phyloP scores from a whole-genome alignment of 2,888 invertebrate genomes.

The Athalia cordata region DNA sequence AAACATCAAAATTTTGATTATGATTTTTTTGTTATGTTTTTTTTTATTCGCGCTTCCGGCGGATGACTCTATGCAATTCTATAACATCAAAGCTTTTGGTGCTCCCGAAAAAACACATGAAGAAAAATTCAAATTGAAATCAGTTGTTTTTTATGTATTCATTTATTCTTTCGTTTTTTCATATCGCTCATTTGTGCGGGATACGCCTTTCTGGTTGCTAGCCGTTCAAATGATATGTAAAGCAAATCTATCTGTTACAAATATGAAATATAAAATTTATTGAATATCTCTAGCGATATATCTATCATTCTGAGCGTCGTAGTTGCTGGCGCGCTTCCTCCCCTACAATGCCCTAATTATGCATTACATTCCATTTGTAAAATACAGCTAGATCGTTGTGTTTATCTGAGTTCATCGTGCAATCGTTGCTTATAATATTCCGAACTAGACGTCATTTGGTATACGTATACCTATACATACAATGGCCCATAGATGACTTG shows the following conservation, averaged over 20 bases:
- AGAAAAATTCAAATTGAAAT: no score
- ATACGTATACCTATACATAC: conserved; percentile 15
- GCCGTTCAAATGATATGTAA: no score
- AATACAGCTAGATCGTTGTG: conserved; percentile 61
- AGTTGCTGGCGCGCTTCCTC: conserved; percentile 48
- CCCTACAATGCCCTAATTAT: conserved; percentile 64
- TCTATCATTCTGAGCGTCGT: conserved; percentile 2
- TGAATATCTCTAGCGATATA: conserved; percentile 30
- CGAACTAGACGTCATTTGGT: conserved; percentile 47
- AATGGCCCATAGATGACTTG: not conserved
- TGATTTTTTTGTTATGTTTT: no score
- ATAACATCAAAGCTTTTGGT: no score
- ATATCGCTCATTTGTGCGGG: not conserved
- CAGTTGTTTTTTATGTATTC: no score
- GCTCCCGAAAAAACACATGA: no score
- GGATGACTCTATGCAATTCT: no score
- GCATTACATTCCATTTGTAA: conserved; percentile 63
- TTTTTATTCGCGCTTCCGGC: no score
- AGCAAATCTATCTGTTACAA: not conserved
- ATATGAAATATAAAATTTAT: conserved; percentile 27
- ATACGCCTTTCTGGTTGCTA: not conserved
- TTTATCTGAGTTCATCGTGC: conserved; percentile 52
- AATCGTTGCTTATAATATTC: conserved; percentile 3
- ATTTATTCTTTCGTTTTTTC: no score
- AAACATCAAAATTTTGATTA: no score